Conservation (phyloP, 2,888 invertebrate species). For the Tiliacea citrago region DNA sequence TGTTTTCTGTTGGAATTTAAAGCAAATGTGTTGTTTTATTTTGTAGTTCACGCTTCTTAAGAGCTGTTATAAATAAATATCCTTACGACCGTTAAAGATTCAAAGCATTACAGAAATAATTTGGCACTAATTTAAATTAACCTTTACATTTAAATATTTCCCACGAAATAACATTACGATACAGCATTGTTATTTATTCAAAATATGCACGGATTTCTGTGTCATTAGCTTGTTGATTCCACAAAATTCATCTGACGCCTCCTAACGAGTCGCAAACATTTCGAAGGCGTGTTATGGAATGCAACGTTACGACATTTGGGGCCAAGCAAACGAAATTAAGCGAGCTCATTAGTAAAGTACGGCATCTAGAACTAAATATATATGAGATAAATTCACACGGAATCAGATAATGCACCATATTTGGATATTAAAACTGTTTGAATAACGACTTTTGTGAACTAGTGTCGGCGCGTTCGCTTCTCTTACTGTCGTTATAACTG, state of each 20-base stretch:
- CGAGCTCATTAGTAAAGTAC: slow-evolving; percentile 71
- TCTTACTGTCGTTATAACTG: slow-evolving; percentile 57
- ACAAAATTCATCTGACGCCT: slow-evolving; percentile 75
- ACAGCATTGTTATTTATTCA: slow-evolving; percentile 47
- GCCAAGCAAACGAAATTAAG: slow-evolving; percentile 73
- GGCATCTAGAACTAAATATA: slow-evolving; percentile 64
- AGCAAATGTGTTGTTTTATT: slow-evolving; percentile 4
- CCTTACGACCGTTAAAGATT: slow-evolving; percentile 22
- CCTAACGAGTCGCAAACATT: slow-evolving; percentile 77
- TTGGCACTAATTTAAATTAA: slow-evolving; percentile 27
- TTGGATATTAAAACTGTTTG: slow-evolving; percentile 60
- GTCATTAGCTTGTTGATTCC: slow-evolving; percentile 74
- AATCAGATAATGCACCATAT: slow-evolving; percentile 65
- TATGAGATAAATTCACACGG: slow-evolving; percentile 58
- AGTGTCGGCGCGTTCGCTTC: slow-evolving; percentile 42
- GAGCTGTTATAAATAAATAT: slow-evolving; percentile 4
- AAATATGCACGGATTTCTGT: slow-evolving; percentile 68
- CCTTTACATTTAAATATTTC: slow-evolving; percentile 47
- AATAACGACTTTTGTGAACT: slow-evolving; percentile 48
- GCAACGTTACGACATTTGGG: slow-evolving; percentile 73
- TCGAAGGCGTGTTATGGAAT: slow-evolving; percentile 74
- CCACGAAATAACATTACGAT: slow-evolving; percentile 47
- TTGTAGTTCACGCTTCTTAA: neutral
- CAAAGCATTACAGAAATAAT: slow-evolving; percentile 18
- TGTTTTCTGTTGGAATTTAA: neutral